Evolutionary conservation across 2,888 invertebrate species (phyloP), one percentile per base, ranked within the genome.

Genomic region (Eupithecia inturbata): DNA sequence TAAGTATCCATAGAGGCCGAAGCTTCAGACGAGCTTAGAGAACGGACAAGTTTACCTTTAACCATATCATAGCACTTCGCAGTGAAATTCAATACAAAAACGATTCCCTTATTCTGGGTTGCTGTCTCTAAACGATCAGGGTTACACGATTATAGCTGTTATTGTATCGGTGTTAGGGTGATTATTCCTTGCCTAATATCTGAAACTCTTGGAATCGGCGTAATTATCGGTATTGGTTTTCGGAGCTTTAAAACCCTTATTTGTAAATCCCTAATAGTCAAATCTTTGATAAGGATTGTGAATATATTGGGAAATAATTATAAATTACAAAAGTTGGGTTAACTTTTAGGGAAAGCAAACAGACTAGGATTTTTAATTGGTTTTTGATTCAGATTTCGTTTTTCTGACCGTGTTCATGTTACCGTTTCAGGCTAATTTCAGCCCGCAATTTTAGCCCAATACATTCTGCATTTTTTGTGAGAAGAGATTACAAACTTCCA

Each of bases 151-250:
- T 77, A 77, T 77, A 76, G 73, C 72, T 71, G 62, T 60, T 77
- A 78, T 78, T 74, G 74, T 78, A 78, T 78, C 41, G 73, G 68
- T 67, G 68, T 75, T 76, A 76, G 71, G 75, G 49, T 70, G 60
- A 71, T 70, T 74, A 72, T 80, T 74, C 70, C n/a, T 7, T 71
- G 70, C 69, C 73, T 72, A 72, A 78, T 77, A 68, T 74, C 36
- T 26, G 72, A 67, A 75, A 74, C 76, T 75, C 60, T 71, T 71
- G 72, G 70, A 76, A 78, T 76, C 70, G 70, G 70, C 31, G 68
- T 75, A 76, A 80, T 80, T 74, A 77, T 78, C 73, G 72, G 71
- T 74, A 68, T 74, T 63, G 72, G 74, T 76, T 78, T 77, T 73
- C 57, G 67, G 63, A 53, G 71, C 36, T 69, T 41, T 41, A 10